Evolutionary conservation across 64 coral and sea anemone genomes (phyloP).

Genomic region (Stylophora pistillata): DNA sequence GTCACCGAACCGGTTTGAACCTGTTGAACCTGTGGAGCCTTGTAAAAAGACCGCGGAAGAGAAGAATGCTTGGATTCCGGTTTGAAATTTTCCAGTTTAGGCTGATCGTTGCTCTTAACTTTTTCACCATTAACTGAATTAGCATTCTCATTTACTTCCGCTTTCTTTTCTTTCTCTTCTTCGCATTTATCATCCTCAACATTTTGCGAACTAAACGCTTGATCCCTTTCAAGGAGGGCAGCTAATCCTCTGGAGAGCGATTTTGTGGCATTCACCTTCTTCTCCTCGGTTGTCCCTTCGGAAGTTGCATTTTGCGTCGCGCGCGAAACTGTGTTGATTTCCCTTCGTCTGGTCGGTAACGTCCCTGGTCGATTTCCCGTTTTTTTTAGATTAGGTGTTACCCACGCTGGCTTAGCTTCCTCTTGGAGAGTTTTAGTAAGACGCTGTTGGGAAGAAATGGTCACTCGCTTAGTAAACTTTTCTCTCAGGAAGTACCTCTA

Average conservation of each 20-base stretch:
- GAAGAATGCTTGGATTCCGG: not conserved
- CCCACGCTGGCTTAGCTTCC: constrained; percentile 12
- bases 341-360: not conserved
- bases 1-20: not conserved
- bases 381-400: constrained; percentile 17
- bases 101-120: not conserved
- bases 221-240: constrained; percentile 35
- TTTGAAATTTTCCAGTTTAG: not conserved
- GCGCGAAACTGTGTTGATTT: not conserved
- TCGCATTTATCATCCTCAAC: not conserved
- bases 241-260: constrained; percentile 44
- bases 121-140: not conserved
- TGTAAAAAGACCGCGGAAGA: not conserved
- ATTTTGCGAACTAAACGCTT: constrained; percentile 11
- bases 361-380: not conserved
- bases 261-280: constrained; percentile 9
- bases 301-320: not conserved
- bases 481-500: too few relatives aligned
- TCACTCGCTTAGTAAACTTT: not conserved
- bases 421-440: not conserved
- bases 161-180: not conserved
- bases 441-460: constrained; percentile 4
- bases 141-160: not conserved
- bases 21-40: constrained; percentile 26
- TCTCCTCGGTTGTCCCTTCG: not conserved